Evolutionary conservation across 2,888 invertebrate species (phyloP), one percentile per base, ranked within the genome.

Genomic region (Dryadula phaetusa): DNA sequence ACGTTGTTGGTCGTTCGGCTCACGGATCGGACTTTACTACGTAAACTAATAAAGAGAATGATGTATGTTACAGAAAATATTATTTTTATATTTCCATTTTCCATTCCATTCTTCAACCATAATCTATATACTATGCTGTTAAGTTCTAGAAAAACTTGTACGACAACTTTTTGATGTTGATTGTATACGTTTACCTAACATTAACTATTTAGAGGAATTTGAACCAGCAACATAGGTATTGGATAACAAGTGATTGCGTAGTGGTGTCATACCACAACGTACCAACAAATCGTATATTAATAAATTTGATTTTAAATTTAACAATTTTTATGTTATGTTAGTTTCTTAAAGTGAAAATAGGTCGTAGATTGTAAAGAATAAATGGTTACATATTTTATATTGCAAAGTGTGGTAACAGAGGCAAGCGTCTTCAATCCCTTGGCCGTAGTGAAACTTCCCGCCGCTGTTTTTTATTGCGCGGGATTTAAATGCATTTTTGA

Each of bases 401-500:
- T 79, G 82, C 79, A 79, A 80, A 85, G 82, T 80, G 82, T 82
- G 80, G 82, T 78, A 71, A 80, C 79, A 79, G 79, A 79, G 76
- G 81, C 82, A 81, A 78, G 81, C 85, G 81, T 83, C 85, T 84
- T 82, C 87, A 85, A 85, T 84, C 84, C 90, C 87, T 86, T 86
- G 84, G 85, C 85, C 88, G 87, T 84, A 82, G 84, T 80, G 84
- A 92, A 92, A 91, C 87, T 92, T 92, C 85, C 83, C 84, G 87
- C 86, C 87, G 87, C 89, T 88, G 90, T 92, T 92, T 92, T 92
- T 92, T 92, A 92, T 92, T 92, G 92, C 91, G 89, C 89, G 82
- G 88, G 92, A 92, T 93, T 90, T 93, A 93, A 93, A 93, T 93
- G 93, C 93, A 93, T 93, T 93, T 93, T 93, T 93, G 93, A 91